Percentiles rank a stretch among this genome's conserved stretches.
These are phyloP conservation scores for Cephus pulcher DNA, from an alignment of 2,888 invertebrate species.

Conservation along the genomic window DNA sequence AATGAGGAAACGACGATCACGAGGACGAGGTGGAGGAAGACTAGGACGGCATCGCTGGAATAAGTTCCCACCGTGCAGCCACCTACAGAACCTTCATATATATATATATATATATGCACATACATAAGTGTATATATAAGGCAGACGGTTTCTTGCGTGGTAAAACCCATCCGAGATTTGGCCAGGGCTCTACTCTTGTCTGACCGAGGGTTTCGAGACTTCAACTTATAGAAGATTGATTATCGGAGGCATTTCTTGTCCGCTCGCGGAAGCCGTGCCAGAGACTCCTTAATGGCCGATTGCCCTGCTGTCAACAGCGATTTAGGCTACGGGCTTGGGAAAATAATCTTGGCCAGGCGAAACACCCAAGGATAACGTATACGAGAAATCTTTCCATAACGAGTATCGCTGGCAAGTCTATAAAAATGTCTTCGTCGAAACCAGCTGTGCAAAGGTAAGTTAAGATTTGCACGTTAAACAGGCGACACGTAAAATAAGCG, in stretches of 20 bases:
- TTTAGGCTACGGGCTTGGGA: slow-evolving; percentile 12
- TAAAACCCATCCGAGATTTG: slow-evolving; percentile 11
- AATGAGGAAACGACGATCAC: not conserved
- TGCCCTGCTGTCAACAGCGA: slow-evolving; percentile 47
- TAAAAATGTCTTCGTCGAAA: not conserved
- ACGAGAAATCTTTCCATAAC: not conserved
- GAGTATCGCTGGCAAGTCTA: not conserved
- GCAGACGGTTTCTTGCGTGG: slow-evolving; percentile 16
- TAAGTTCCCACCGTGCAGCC: not conserved
- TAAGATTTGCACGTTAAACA: not conserved
- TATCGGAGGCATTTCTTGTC: slow-evolving; percentile 35
- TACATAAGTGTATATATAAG: not conserved
- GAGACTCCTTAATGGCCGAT: slow-evolving; percentile 52
- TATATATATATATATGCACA: not conserved
- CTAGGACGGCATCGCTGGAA: not conserved
- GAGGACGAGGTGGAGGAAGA: not conserved
- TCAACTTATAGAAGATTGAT: slow-evolving; percentile 56
- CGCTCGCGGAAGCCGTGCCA: slow-evolving; percentile 18
- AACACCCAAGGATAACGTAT: not conserved
- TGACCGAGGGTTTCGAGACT: slow-evolving; percentile 30
- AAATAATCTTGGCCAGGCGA: not conserved
- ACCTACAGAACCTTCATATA: not conserved
- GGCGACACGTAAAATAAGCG: not conserved
- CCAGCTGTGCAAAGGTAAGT: not conserved
- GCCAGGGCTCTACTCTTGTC: slow-evolving; percentile 7